These are phyloP conservation scores for Drosophila aldrichi DNA, from an alignment of 2,888 invertebrate genomes.

Conservation along the genomic window DNA sequence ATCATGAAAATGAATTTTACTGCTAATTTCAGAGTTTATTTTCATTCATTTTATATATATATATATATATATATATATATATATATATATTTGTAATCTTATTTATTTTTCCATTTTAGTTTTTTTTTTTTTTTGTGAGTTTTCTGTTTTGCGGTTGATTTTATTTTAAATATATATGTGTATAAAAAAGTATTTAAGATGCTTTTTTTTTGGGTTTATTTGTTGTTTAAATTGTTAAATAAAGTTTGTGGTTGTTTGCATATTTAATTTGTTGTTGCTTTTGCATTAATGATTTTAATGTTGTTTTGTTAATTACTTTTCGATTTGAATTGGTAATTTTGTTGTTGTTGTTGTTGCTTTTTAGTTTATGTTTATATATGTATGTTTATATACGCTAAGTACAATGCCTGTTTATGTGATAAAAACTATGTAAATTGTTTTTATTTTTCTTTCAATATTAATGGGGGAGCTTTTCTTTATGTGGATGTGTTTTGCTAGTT, in stretches of 20 bases:
- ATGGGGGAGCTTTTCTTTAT: constrained; percentile 14
- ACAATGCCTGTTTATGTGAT: constrained; percentile 59
- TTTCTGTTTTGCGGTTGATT: constrained; percentile 41
- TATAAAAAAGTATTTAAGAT: constrained; percentile 25
- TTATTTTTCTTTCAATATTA: constrained; percentile 6
- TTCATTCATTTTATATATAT: constrained; percentile 15
- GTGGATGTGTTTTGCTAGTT: constrained; percentile 46
- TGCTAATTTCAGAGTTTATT: constrained; percentile 24
- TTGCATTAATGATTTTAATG: constrained; percentile 24
- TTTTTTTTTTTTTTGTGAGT: neutral
- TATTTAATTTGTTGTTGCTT: constrained; percentile 12
- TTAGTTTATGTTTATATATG: constrained; percentile 19
- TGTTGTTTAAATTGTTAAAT: neutral
- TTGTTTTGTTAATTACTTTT: constrained; percentile 52
- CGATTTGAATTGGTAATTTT: constrained; percentile 41
- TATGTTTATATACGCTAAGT: constrained; percentile 50
- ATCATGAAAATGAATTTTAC: constrained; percentile 61
- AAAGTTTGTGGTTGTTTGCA: constrained; percentile 4
- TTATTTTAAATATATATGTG: constrained; percentile 27
- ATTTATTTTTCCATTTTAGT: neutral
- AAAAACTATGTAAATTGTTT: constrained; percentile 44
- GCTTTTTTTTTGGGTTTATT: constrained; percentile 10
- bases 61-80: constrained; percentile 8
- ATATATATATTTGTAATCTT: constrained; percentile 6
- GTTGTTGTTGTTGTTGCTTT: neutral